phyloP scores from a whole-genome alignment of 2,888 invertebrate species.

The Drosophila macrothrix region DNA sequence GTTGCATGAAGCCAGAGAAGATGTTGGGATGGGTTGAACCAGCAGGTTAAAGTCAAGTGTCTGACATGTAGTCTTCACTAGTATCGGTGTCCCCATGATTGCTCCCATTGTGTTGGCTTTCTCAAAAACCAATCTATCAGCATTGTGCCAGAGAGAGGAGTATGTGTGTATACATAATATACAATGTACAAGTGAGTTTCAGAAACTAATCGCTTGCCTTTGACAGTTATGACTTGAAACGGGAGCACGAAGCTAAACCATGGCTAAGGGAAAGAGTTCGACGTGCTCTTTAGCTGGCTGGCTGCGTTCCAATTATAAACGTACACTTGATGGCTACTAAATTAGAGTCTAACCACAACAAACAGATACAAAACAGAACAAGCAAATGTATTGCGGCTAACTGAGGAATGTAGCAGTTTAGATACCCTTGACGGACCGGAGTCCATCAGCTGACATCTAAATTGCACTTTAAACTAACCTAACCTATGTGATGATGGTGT shows the following conservation, averaged over 20 bases:
- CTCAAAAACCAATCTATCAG: slow-evolving; percentile 62
- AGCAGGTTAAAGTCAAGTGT: slow-evolving; percentile 33
- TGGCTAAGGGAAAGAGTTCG: slow-evolving; percentile 11
- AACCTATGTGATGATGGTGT: not conserved
- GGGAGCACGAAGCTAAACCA: slow-evolving; percentile 8
- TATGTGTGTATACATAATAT: not conserved
- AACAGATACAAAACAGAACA: slow-evolving; percentile 27
- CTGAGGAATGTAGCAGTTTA: not conserved
- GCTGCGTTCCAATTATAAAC: slow-evolving; percentile 71
- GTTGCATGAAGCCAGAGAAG: slow-evolving; percentile 3
- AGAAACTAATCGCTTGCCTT: slow-evolving; percentile 21
- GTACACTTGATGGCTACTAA: slow-evolving; percentile 69
- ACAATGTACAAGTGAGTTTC: not conserved
- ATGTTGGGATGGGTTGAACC: not conserved
- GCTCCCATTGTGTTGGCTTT: slow-evolving; percentile 36
- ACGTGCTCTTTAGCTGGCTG: slow-evolving; percentile 36
- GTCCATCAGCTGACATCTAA: not conserved
- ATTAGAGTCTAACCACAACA: slow-evolving; percentile 69
- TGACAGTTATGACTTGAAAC: slow-evolving; percentile 64
- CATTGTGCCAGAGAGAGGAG: slow-evolving; percentile 43
- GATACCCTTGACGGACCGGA: not conserved
- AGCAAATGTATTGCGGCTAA: not conserved
- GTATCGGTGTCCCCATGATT: slow-evolving; percentile 22
- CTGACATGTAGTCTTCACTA: slow-evolving; percentile 48
- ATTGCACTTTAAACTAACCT: not conserved